Evolutionary conservation across 2,113 vertebrate genomes (phyloP).

Genomic region (Oryctolagus cuniculus): DNA sequence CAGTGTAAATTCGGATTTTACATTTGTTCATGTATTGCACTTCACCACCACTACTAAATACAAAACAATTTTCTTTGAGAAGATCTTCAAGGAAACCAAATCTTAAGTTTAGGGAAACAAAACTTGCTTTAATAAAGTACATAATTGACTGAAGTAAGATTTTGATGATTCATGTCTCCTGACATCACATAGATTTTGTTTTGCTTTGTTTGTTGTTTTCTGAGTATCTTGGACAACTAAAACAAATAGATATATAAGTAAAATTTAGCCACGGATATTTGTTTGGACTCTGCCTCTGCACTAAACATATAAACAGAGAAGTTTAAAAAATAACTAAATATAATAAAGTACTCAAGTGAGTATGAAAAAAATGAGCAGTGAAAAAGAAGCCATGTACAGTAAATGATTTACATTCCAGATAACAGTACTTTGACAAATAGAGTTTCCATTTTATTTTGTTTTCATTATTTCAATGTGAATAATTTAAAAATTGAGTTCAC

Average conservation of each 20-base stretch:
- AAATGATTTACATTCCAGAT: constrained; percentile 43
- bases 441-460: constrained; percentile 64
- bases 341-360: neutral
- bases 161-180: neutral
- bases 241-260: neutral
- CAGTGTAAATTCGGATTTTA: neutral
- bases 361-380: neutral
- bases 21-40: neutral
- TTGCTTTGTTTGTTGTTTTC: neutral
- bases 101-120: neutral
- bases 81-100: neutral
- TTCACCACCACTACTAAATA: accelerated
- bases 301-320: neutral
- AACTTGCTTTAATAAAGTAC: neutral
- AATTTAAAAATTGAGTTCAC: constrained; percentile 70
- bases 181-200: neutral
- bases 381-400: neutral
- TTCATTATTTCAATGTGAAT: constrained; percentile 60
- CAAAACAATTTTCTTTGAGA: neutral
- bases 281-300: neutral
- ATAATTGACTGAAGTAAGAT: neutral
- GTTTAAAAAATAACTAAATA: constrained; percentile 12
- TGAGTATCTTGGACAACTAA: neutral
- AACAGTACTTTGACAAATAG: neutral
- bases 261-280: neutral